phyloP scores from a whole-genome alignment of 2,888 invertebrate species.

The Protonemura montana region DNA sequence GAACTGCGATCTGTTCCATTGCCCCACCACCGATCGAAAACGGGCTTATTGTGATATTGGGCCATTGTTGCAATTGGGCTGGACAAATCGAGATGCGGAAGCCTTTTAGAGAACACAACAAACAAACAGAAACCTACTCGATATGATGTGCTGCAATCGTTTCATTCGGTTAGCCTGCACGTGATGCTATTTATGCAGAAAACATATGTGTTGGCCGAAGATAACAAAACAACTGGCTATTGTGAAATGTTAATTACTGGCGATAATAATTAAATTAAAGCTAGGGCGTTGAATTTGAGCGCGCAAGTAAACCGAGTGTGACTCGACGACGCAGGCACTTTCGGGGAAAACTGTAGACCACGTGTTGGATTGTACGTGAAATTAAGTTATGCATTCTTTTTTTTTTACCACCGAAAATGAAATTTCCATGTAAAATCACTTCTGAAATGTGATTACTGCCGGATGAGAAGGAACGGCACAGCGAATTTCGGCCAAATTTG shows the following conservation, averaged over 20 bases:
- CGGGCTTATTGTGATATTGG: too few species aligned
- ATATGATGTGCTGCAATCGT: background rate
- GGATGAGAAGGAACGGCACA: background rate
- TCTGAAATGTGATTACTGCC: background rate
- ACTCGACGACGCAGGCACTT: background rate
- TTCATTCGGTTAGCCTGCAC: background rate
- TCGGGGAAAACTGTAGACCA: background rate
- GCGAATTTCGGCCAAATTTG: background rate
- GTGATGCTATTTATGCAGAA: background rate
- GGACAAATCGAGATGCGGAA: background rate
- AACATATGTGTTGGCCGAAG: background rate
- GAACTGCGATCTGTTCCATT: background rate
- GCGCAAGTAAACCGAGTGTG: background rate
- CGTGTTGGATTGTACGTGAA: background rate
- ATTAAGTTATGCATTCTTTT: background rate
- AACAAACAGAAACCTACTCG: background rate
- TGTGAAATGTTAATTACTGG: background rate
- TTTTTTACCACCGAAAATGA: background rate
- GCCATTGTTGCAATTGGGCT: background rate
- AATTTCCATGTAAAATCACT: background rate
- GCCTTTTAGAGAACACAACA: background rate
- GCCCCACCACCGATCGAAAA: background rate
- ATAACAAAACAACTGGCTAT: background rate
- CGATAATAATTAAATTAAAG: slow-evolving; percentile 2
- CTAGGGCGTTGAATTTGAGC: background rate